phyloP scores from a whole-genome alignment of 2,888 invertebrate species.

The Meteorus colon region DNA sequence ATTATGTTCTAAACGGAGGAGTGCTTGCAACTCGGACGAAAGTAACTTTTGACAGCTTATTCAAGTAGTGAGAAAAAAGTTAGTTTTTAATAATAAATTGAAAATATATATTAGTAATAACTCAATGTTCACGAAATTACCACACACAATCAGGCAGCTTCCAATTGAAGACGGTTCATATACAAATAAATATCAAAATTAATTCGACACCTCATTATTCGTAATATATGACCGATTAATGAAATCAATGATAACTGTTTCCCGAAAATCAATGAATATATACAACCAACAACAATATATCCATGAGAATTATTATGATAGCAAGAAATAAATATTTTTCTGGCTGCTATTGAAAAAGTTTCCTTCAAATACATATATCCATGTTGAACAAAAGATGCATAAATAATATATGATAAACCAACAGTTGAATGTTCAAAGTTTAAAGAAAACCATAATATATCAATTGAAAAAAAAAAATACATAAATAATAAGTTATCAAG shows the following conservation, averaged over 20 bases:
- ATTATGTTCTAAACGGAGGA: conserved; percentile 37
- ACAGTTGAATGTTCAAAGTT: conserved; percentile 30
- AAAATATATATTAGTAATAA: conserved; percentile 49
- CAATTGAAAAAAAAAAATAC: conserved; percentile 23
- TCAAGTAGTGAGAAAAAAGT: conserved; percentile 41
- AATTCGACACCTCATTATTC: conserved; percentile 12
- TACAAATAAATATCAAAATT: conserved; percentile 37
- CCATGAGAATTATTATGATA: background rate
- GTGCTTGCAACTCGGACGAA: conserved; percentile 39
- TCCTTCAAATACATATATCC: conserved; percentile 7
- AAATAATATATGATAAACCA: conserved; percentile 27
- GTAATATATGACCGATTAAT: background rate
- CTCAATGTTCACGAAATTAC: conserved; percentile 63
- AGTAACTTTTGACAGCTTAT: conserved; percentile 46
- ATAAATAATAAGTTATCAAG: conserved; percentile 34
- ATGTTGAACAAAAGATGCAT: conserved; percentile 4
- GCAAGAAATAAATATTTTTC: conserved; percentile 22
- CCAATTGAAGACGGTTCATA: conserved; percentile 54
- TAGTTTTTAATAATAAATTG: conserved; percentile 43
- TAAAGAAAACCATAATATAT: conserved; percentile 31
- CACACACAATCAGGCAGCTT: conserved; percentile 66
- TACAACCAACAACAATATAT: conserved; percentile 3
- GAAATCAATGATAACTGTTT: background rate
- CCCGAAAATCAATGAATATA: background rate
- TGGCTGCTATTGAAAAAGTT: background rate